A percentile compares a stretch with the other conserved stretches of the same genome.
phyloP scores from a whole-genome alignment of 2,888 invertebrate genomes.

The Drosophila nr. perissopoda region DNA sequence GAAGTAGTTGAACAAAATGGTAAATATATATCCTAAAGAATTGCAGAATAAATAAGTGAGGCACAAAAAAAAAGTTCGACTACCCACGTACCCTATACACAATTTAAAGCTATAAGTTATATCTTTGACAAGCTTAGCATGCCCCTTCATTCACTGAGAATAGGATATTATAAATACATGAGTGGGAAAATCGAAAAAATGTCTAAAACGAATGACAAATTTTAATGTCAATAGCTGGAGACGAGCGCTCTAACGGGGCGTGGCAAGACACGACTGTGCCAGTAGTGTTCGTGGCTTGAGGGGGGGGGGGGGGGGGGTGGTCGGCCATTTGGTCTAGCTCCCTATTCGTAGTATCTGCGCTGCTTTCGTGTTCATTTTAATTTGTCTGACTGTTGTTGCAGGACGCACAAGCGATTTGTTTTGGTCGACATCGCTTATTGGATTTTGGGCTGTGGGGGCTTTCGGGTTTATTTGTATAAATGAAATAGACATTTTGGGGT shows the following conservation, averaged over 20 bases:
- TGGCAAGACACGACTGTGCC: conserved; percentile 3
- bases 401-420: conserved; percentile 77
- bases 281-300: conserved; percentile 15
- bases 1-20: conserved; percentile 60
- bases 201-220: conserved; percentile 73
- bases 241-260: conserved; percentile 52
- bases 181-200: conserved; percentile 36
- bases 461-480: conserved; percentile 77
- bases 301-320: no score
- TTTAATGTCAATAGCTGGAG: conserved; percentile 75
- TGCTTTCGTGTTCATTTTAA: conserved; percentile 79
- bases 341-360: conserved; percentile 22
- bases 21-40: conserved; percentile 22
- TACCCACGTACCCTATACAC: conserved; percentile 1
- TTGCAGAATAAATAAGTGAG: conserved; percentile 64
- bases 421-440: conserved; percentile 56
- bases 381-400: conserved; percentile 77
- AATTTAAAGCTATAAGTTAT: neutral
- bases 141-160: neutral
- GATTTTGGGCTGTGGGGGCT: conserved; percentile 13
- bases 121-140: neutral
- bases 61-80: neutral
- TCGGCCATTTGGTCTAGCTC: conserved; percentile 36
- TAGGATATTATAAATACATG: conserved; percentile 29
- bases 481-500: conserved; percentile 82